phyloP scores from a whole-genome alignment of 2,888 invertebrate genomes.

The Oscheius sp. region DNA sequence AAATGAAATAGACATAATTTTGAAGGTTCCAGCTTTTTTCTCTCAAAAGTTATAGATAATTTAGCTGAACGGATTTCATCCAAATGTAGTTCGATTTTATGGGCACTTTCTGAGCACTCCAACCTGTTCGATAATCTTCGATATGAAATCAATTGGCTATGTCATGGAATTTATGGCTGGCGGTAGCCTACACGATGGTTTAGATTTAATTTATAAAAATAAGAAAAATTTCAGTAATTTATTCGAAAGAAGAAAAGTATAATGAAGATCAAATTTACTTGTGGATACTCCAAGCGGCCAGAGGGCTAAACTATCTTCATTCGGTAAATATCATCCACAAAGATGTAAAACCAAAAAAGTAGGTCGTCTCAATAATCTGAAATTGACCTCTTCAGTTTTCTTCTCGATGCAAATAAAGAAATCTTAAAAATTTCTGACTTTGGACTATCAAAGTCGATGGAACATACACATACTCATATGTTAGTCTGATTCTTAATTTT shows the following conservation, averaged over 20 bases:
- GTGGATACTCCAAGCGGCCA: background rate
- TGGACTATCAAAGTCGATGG: no score
- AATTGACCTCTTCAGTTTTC: no score
- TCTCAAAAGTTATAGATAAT: background rate
- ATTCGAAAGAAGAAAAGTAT: background rate
- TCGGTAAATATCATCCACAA: background rate
- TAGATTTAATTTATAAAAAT: background rate
- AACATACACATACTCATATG: no score
- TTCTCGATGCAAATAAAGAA: no score
- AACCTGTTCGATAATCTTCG: no score
- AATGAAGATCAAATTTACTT: background rate
- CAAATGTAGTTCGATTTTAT: background rate
- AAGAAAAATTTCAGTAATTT: background rate
- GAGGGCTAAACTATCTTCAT: background rate
- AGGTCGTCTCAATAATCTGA: background rate
- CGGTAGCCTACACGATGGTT: background rate
- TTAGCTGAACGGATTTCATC: background rate
- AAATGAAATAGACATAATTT: background rate
- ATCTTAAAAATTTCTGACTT: no score
- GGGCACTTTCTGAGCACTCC: background rate
- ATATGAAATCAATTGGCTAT: no score
- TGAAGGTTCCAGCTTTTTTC: background rate
- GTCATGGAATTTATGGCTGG: slow-evolving; percentile 9
- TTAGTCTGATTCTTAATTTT: no score
- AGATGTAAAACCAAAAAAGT: slow-evolving; percentile 2